phyloP scores from a whole-genome alignment of 2,113 vertebrate species.

The Heterotilapia buettikoferi region DNA sequence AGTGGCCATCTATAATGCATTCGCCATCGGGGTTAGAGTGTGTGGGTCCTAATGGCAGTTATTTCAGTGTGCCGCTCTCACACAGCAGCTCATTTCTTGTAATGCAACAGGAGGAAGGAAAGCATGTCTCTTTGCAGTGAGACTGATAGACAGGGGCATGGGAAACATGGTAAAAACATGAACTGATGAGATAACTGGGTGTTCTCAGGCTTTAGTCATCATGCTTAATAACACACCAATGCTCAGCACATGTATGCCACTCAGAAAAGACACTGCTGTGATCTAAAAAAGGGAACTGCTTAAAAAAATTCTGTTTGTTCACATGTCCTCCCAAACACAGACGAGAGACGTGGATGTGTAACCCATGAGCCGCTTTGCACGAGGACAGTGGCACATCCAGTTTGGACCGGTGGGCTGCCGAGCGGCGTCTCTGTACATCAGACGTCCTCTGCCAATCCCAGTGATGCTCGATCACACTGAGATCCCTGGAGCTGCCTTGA shows the following conservation, averaged over 20 bases:
- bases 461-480: neutral
- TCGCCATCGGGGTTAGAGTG: neutral
- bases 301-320: constrained; percentile 4
- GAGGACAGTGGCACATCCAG: neutral
- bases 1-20: constrained; percentile 52
- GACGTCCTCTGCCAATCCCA: neutral
- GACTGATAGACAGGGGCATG: neutral
- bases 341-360: neutral
- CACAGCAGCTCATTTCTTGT: neutral
- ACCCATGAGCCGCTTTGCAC: neutral
- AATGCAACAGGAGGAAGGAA: neutral
- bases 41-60: neutral
- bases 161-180: neutral
- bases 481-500: neutral
- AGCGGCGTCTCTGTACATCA: neutral
- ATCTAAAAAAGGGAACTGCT: neutral
- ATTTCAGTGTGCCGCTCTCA: neutral
- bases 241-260: neutral
- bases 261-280: neutral
- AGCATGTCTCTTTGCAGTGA: neutral
- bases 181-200: neutral
- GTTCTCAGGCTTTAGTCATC: neutral
- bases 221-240: neutral
- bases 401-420: neutral
- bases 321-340: neutral